A percentile compares a stretch with the other conserved stretches of the same genome.
Conservation (phyloP, 2,113 vertebrate genomes). For the Gila orcuttii region DNA sequence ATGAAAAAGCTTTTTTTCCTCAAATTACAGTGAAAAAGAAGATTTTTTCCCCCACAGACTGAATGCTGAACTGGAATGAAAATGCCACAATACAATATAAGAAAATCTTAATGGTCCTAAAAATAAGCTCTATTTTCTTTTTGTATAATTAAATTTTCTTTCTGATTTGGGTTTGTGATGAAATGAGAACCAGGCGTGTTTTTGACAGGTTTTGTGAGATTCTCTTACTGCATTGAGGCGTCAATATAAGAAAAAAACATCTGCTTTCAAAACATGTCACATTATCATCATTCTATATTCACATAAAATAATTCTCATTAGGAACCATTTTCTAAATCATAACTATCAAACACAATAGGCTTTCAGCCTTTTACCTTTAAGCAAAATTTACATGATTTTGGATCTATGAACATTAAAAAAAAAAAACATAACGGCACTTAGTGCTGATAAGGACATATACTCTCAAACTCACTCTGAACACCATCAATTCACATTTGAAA, state of each 20-base stretch:
- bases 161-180: background rate
- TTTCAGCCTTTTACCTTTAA: background rate
- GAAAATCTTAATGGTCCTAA: background rate
- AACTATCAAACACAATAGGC: background rate
- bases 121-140: background rate
- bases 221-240: background rate
- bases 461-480: background rate
- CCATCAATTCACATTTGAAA: conserved; percentile 7
- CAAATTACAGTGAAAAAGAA: background rate
- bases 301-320: background rate
- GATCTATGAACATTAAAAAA: background rate
- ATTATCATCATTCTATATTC: background rate
- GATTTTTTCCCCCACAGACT: background rate
- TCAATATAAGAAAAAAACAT: background rate
- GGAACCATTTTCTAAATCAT: background rate
- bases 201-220: background rate
- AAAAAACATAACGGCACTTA: background rate
- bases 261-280: background rate
- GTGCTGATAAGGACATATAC: conserved; percentile 4
- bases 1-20: background rate
- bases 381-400: background rate
- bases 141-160: background rate
- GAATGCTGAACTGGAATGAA: background rate
- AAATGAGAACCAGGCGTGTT: background rate
- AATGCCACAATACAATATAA: background rate